Percentiles rank a stretch among this genome's conserved stretches.
These are phyloP conservation scores for Epinotia brunnichana DNA, from an alignment of 2,888 invertebrate species.

Conservation along the genomic window DNA sequence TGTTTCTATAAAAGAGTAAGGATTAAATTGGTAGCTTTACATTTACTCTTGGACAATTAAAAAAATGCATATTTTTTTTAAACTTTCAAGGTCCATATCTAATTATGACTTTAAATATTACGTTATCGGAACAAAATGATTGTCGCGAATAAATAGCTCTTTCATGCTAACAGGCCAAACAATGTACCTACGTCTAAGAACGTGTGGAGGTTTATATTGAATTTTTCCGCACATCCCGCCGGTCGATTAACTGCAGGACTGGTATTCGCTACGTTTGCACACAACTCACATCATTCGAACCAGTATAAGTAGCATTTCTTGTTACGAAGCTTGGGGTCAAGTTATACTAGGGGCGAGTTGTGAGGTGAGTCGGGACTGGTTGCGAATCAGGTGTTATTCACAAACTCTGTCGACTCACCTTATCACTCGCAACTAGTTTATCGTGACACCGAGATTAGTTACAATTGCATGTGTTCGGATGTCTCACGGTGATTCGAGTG, in stretches of 20 bases:
- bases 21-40: no score
- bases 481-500: not conserved
- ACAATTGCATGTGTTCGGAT: not conserved
- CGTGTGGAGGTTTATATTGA: constrained; percentile 51
- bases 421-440: not conserved
- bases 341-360: not conserved
- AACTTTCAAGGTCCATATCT: no score
- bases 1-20: no score
- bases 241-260: constrained; percentile 61
- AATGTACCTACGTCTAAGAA: not conserved
- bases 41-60: no score
- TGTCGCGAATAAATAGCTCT: constrained; percentile 19
- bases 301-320: not conserved
- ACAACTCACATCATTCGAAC: not conserved
- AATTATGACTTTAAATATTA: no score
- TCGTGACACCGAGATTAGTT: not conserved
- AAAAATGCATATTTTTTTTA: no score
- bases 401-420: not conserved
- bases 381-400: not conserved
- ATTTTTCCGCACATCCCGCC: constrained; percentile 60
- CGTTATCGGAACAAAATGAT: not conserved
- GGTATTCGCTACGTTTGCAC: constrained; percentile 48
- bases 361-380: not conserved
- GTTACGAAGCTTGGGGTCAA: not conserved
- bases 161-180: not conserved